Evolutionary conservation across 2,888 invertebrate genomes (phyloP).

Genomic region (Acleris emargana): DNA sequence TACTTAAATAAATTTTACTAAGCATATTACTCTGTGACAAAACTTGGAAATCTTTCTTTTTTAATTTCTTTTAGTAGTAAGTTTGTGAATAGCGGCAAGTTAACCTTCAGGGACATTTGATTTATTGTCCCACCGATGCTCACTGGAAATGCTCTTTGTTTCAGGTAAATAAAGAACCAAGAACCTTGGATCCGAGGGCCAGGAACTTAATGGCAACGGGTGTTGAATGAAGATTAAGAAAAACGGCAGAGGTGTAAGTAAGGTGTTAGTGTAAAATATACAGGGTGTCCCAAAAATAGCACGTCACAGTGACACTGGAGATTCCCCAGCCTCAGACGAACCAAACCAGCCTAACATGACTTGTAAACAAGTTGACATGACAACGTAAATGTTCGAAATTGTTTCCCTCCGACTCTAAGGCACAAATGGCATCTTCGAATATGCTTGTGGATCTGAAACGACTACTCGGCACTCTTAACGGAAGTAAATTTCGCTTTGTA

Average conservation of each 20-base stretch:
- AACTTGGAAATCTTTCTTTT: neutral
- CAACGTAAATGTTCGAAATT: too few species aligned
- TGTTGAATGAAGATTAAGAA: neutral
- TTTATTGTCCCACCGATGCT: conserved; percentile 12
- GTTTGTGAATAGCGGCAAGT: conserved; percentile 10
- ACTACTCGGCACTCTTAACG: too few species aligned
- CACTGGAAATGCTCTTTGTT: conserved; percentile 27
- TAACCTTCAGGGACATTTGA: conserved; percentile 21
- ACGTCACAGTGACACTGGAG: too few species aligned
- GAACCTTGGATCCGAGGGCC: neutral
- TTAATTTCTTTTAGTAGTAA: neutral
- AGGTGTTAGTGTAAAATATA: too few species aligned
- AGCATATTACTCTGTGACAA: neutral
- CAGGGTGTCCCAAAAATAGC: too few species aligned
- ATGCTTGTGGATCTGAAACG: too few species aligned
- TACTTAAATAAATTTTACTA: neutral
- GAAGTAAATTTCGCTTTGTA: too few species aligned
- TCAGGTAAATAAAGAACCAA: conserved; percentile 27
- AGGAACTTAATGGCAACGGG: neutral
- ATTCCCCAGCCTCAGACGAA: too few species aligned
- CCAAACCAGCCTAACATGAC: too few species aligned
- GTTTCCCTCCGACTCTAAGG: too few species aligned
- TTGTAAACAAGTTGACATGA: too few species aligned
- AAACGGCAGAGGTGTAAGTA: neutral
- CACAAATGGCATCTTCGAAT: too few species aligned